These are phyloP conservation scores for Octodonta nipae DNA, from an alignment of 2,888 invertebrate species.

Conservation along the genomic window DNA sequence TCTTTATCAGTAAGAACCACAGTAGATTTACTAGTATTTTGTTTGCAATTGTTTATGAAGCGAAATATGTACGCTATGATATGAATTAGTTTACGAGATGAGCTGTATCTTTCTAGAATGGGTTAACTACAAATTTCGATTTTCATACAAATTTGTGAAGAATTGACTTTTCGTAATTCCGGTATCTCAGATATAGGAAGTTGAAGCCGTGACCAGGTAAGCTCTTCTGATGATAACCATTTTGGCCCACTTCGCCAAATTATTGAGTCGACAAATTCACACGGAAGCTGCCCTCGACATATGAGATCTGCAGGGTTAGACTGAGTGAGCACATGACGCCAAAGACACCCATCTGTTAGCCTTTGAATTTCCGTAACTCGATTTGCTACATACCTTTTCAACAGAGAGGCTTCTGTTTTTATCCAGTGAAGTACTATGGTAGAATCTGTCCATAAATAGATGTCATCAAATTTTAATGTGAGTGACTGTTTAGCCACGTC, in stretches of 20 bases:
- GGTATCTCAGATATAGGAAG: no score
- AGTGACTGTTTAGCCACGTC: neutral
- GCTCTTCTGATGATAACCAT: constrained; percentile 4
- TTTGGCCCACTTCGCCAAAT: constrained; percentile 9
- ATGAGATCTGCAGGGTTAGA: constrained; percentile 9
- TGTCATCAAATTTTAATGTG: constrained; percentile 3
- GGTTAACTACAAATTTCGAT: no score
- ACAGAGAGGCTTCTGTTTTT: constrained; percentile 5
- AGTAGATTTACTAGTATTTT: neutral
- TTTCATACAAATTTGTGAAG: no score
- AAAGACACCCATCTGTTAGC: constrained; percentile 4
- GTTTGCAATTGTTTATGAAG: constrained; percentile 1
- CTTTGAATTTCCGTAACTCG: constrained; percentile 10
- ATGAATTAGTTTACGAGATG: no score
- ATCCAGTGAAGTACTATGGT: constrained; percentile 11
- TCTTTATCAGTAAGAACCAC: neutral
- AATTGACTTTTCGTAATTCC: no score
- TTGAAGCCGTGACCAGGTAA: neutral
- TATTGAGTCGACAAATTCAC: constrained; percentile 1
- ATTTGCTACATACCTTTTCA: constrained; percentile 11
- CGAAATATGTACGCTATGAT: neutral
- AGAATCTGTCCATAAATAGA: constrained; percentile 11
- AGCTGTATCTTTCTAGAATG: no score
- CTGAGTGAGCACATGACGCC: constrained; percentile 8
- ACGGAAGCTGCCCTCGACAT: constrained; percentile 7